Base-by-base conservation (phyloP, 2,888 invertebrate species). In the Phaedon cochleariae region DNA sequence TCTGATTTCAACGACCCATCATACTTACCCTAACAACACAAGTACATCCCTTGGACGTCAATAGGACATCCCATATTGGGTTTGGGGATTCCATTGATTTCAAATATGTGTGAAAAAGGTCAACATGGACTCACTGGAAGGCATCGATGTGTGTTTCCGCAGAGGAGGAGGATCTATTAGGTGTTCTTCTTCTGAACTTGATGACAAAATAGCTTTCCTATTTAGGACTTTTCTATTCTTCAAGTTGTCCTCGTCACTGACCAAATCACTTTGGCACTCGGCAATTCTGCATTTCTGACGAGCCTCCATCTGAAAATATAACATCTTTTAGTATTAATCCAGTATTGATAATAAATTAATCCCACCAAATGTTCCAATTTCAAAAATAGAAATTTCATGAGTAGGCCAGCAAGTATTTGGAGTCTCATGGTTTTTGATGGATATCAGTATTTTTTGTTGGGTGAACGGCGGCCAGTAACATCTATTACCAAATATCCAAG, bases 291-390 rank as follows among this genome's bases (percentile, higher is more conserved):
- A 52, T 52, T 52, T 52, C 26, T 52, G 52, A 10, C 52, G 52
- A 52, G 52, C 52, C n/a, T 52, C 52, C n/a, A n/a, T n/a, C n/a
- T n/a, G n/a, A n/a, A n/a, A n/a, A n/a, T n/a, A n/a, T n/a, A n/a
- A n/a, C n/a, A n/a, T n/a, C n/a, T n/a, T n/a, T 26, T 34, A 34
- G 2, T 21, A 52, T 49, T 17, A 21, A 9, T 21, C 22, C 17
- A 52, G 26, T 26, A 15, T 46, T 46, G 9, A 46, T 46, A 1
- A 9, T 46, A 46, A 3, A 52, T 26, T 12, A 7, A 52, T 52
- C 52, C 26, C n/a, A 52, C 52, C 52, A 52, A 26, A 52, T 26
- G 52, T 52, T 52, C 52, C 52, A 52, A n/a, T 52, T n/a, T n/a
- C 7, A n/a, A 52, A 52, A 52, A 52, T n/a, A 18, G 49, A 49